Conservation (phyloP, 2,797 vertebrate species). For the Orestias chungarensis region DNA sequence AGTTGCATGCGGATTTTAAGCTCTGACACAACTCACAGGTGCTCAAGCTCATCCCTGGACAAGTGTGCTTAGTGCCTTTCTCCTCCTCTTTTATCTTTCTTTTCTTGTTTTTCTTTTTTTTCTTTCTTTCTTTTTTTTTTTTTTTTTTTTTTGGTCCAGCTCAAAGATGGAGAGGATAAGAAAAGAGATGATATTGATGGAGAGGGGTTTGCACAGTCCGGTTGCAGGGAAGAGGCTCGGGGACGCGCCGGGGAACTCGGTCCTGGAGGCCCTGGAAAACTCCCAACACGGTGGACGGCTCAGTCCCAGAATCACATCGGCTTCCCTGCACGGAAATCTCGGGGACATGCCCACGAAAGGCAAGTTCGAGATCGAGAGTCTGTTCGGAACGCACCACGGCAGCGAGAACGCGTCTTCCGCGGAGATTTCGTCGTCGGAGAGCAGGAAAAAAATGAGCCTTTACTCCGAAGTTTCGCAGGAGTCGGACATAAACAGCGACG, state of each 20-base stretch:
- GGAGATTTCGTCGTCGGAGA: conserved; percentile 89
- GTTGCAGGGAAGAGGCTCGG: conserved; percentile 93
- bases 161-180: conserved; percentile 99
- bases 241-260: conserved; percentile 93
- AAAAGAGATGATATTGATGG: conserved; percentile 99
- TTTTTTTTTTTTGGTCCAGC: conserved; percentile 71
- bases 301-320: conserved; percentile 94
- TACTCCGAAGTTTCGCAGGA: conserved; percentile 95
- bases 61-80: conserved; percentile 66
- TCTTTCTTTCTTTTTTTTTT: too few relatives aligned
- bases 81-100: background rate
- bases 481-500: conserved; percentile 97
- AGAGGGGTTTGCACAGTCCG: conserved; percentile 97
- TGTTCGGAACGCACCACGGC: conserved; percentile 90
- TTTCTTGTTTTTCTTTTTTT: background rate
- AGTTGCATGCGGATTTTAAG: conserved; percentile 95
- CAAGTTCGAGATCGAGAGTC: conserved; percentile 98
- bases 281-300: conserved; percentile 95
- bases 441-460: conserved; percentile 92
- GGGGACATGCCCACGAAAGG: conserved; percentile 93
- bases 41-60: conserved; percentile 82
- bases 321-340: conserved; percentile 91
- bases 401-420: conserved; percentile 86
- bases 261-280: conserved; percentile 99
- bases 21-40: conserved; percentile 90